Conservation (phyloP, 2,113 vertebrate species). For the Oncorhynchus nerka region DNA sequence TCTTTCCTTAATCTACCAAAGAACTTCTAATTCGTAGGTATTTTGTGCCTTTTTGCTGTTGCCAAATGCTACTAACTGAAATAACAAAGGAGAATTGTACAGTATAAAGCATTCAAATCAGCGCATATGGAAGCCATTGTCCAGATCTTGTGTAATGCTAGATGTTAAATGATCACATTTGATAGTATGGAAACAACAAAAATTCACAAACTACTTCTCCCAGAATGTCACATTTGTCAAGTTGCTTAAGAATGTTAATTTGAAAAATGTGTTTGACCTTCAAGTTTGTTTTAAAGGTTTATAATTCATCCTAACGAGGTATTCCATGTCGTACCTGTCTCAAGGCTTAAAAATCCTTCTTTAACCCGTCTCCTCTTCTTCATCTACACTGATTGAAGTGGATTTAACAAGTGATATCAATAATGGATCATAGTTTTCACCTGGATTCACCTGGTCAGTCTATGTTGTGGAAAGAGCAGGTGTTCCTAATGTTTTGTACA, state of each 20-base stretch:
- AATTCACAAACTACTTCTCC: constrained; percentile 11
- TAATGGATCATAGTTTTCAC: no score
- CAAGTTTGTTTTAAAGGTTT: constrained; percentile 14
- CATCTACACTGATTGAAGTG: no score
- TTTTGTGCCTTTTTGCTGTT: constrained; percentile 15
- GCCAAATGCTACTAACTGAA: constrained; percentile 17
- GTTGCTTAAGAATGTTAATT: constrained; percentile 31
- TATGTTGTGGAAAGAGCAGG: no score
- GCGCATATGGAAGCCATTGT: constrained; percentile 31
- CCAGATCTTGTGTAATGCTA: constrained; percentile 28
- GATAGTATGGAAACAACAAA: constrained; percentile 8
- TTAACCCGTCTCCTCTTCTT: no score
- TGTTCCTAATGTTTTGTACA: no score
- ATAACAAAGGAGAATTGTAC: constrained; percentile 1
- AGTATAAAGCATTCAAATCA: constrained; percentile 10
- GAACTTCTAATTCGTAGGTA: constrained; percentile 19
- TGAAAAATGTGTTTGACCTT: constrained; percentile 16
- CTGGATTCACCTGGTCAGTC: no score
- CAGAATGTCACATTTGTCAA: constrained; percentile 28
- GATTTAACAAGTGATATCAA: no score
- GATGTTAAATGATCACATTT: constrained; percentile 33
- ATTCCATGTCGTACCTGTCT: no score
- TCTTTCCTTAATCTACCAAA: constrained; percentile 15
- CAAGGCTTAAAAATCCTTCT: no score
- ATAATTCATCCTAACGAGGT: background rate